Evolutionary conservation across 23 tunicate species (phyloP), one percentile per base, ranked within the genome.

Genomic region (Styela plicata): DNA sequence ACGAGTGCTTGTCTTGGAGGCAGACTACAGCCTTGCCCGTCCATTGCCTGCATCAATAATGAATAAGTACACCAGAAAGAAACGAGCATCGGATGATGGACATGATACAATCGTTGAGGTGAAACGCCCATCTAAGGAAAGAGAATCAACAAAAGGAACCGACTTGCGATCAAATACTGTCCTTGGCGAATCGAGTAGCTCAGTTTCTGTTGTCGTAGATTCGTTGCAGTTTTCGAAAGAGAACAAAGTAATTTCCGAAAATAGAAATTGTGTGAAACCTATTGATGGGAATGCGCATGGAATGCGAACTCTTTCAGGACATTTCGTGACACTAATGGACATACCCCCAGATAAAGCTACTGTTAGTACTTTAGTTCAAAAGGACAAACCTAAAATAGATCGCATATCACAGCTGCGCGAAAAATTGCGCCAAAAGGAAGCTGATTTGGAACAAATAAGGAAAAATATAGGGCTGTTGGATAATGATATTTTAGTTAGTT

Each of bases 391-490:
- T n/a, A n/a, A n/a, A n/a, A n/a, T n/a, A n/a, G n/a, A n/a, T n/a
- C 79, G 79, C 20, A 74, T 74, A 31, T 31, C 53, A 24, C 24
- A 74, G 79, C 53, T 74, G 79, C 52, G 53, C 22, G 79, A 74
- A 21, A 74, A 24, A 1, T 32, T 74, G 17, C 52, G 53, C 19
- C 30, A 74, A 31, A 74, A 33, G 33, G 79, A 74, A 74, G 79
- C 79, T 17, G 79, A 74, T 32, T 32, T 74, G 0, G 79, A 74
- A 33, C 19, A 33, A 19, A 31, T 31, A 18, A 27, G 79, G 23
- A 32, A 34, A 0, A 25, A 27, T 21, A 27, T 74, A 53, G 33
- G 30, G 16, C 31, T 22, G 1, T 1, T 74, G 34, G 53, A 74
- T 32, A 20, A 1, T 74, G 22, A 16, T 24, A 18, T 68, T 16